phyloP scores from a whole-genome alignment of 1,140 invertebrate species.

The Argopecten irradians region DNA sequence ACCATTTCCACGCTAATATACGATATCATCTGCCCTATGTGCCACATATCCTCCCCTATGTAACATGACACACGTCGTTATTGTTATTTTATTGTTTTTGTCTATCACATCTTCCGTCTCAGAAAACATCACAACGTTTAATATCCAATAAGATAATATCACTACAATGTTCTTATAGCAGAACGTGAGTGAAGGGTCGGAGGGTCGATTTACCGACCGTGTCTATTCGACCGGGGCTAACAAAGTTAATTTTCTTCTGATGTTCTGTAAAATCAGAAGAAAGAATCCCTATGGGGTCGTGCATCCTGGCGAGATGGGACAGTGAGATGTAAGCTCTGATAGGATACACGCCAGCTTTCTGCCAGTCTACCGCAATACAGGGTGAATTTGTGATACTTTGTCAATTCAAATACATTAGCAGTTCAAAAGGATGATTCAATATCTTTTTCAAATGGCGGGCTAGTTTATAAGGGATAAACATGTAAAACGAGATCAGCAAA shows the following conservation, averaged over 20 bases:
- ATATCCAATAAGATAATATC: background rate
- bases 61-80: background rate
- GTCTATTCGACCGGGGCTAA: background rate
- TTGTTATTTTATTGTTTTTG: background rate
- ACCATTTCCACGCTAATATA: background rate
- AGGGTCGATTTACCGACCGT: conserved; percentile 3
- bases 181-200: background rate
- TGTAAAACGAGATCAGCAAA: too few species aligned
- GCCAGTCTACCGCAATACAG: background rate
- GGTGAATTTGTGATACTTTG: background rate
- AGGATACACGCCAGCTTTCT: background rate
- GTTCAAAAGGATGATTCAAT: background rate
- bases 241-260: background rate
- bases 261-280: conserved; percentile 1
- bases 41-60: background rate
- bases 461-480: too few species aligned
- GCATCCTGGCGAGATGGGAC: background rate
- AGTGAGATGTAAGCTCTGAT: background rate
- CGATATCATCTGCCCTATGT: background rate
- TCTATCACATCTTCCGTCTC: background rate
- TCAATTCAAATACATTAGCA: background rate
- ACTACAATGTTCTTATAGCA: background rate
- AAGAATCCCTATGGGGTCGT: background rate
- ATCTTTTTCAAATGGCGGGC: background rate
- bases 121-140: background rate